These are phyloP conservation scores for Gambusia holbrooki DNA, from an alignment of 2,113 vertebrate genomes.

Conservation along the genomic window DNA sequence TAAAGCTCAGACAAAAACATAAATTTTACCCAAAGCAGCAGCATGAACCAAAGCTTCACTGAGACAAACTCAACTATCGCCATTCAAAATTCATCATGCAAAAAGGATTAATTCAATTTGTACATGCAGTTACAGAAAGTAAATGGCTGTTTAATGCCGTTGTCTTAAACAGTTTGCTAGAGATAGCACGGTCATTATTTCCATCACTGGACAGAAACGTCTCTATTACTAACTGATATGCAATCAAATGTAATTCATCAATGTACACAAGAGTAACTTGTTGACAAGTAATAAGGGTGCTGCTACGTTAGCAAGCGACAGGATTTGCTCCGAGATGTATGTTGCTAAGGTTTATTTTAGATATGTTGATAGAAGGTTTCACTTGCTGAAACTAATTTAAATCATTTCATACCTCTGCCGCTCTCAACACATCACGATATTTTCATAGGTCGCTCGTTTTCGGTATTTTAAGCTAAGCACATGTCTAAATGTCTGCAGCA, in stretches of 20 bases:
- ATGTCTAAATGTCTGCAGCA: background rate
- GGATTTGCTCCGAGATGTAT: constrained; percentile 23
- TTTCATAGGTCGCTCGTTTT: background rate
- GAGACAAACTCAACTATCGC: background rate
- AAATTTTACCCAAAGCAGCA: background rate
- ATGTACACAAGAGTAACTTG: constrained; percentile 2
- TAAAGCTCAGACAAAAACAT: too few species aligned
- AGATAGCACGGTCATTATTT: background rate
- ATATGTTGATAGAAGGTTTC: background rate
- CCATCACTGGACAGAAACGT: background rate
- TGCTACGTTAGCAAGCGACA: constrained; percentile 45
- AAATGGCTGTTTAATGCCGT: constrained; percentile 14
- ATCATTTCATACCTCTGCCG: background rate
- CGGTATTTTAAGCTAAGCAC: background rate
- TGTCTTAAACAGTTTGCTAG: constrained; percentile 15
- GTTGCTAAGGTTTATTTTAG: constrained; percentile 2
- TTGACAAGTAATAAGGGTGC: constrained; percentile 21
- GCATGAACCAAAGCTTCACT: background rate
- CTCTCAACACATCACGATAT: background rate
- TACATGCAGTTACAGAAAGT: background rate
- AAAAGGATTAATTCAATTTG: background rate
- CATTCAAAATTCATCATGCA: background rate
- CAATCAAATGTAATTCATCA: background rate
- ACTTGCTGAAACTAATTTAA: background rate
- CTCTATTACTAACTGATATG: background rate